Percentiles rank a stretch among this genome's conserved stretches.
Conservation (phyloP, 2,888 invertebrate genomes). For the Leptopilina myrica region DNA sequence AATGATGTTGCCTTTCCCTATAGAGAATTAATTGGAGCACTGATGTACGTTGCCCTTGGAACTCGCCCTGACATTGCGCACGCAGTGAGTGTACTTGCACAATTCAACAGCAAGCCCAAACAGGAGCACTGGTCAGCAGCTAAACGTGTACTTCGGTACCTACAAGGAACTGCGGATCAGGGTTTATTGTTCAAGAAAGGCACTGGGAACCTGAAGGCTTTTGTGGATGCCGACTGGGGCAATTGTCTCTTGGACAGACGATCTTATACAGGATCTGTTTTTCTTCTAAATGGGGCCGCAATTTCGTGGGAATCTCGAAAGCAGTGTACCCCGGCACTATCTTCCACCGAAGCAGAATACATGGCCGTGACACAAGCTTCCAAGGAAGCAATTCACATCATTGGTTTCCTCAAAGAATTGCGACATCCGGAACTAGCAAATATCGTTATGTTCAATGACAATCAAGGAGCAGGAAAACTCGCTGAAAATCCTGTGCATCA, state of each 20-base stretch:
- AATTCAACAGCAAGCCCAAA: slow-evolving; percentile 42
- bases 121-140: slow-evolving; percentile 46
- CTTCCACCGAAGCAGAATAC: slow-evolving; percentile 45
- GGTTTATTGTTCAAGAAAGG: slow-evolving; percentile 18
- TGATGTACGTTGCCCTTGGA: slow-evolving; percentile 49
- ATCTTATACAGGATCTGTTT: slow-evolving; percentile 51
- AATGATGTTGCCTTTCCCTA: slow-evolving; percentile 23
- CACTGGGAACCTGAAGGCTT: background rate
- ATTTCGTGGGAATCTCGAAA: slow-evolving; percentile 51
- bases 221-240: slow-evolving; percentile 18
- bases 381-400: slow-evolving; percentile 48
- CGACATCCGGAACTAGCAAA: background rate
- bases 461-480: slow-evolving; percentile 41
- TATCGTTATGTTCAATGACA: slow-evolving; percentile 24
- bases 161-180: slow-evolving; percentile 38
- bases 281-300: slow-evolving; percentile 40
- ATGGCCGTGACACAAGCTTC: slow-evolving; percentile 47
- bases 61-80: slow-evolving; percentile 50
- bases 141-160: slow-evolving; percentile 45
- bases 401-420: slow-evolving; percentile 39
- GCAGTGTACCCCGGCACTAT: slow-evolving; percentile 48
- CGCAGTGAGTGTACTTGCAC: slow-evolving; percentile 41
- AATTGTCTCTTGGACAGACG: slow-evolving; percentile 9
- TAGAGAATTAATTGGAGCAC: slow-evolving; percentile 38
- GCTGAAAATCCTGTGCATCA: slow-evolving; percentile 37